Evolutionary conservation across 2,888 invertebrate species (phyloP).

Genomic region (Colostygia pectinataria): DNA sequence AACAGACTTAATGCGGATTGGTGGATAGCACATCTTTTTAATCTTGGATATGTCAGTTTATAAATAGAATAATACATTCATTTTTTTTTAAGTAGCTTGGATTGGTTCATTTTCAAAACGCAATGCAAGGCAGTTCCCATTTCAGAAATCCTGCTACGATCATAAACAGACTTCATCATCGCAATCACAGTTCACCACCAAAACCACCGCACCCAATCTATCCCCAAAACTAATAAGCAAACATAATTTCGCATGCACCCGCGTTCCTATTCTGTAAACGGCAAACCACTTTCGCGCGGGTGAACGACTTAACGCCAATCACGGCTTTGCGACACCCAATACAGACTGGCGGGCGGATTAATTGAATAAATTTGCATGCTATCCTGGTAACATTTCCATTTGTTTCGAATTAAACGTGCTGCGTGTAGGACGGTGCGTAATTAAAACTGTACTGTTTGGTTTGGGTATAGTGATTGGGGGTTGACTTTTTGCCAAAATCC

Average conservation of each 20-base stretch:
- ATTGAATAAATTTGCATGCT: slow-evolving; percentile 82
- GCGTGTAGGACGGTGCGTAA: slow-evolving; percentile 34
- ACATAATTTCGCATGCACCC: slow-evolving; percentile 66
- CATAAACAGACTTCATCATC: not conserved
- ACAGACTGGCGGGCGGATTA: slow-evolving; percentile 72
- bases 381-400: slow-evolving; percentile 74
- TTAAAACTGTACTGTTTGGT: slow-evolving; percentile 29
- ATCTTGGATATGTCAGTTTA: too few relatives aligned
- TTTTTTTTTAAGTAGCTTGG: too few relatives aligned
- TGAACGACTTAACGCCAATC: slow-evolving; percentile 77
- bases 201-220: slow-evolving; percentile 20
- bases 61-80: too few relatives aligned
- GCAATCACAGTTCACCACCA: slow-evolving; percentile 6
- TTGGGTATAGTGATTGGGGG: not conserved
- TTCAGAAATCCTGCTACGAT: too few relatives aligned
- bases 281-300: slow-evolving; percentile 63
- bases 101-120: too few relatives aligned
- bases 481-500: slow-evolving; percentile 1
- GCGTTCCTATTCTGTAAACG: slow-evolving; percentile 58
- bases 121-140: too few relatives aligned
- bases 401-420: slow-evolving; percentile 68
- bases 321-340: slow-evolving; percentile 74
- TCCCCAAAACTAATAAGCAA: slow-evolving; percentile 62
- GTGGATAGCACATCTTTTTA: too few relatives aligned
- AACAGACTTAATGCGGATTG: too few relatives aligned